These are phyloP conservation scores for Sturnira hondurensis DNA, from an alignment of 2,113 vertebrate genomes.

Conservation along the genomic window DNA sequence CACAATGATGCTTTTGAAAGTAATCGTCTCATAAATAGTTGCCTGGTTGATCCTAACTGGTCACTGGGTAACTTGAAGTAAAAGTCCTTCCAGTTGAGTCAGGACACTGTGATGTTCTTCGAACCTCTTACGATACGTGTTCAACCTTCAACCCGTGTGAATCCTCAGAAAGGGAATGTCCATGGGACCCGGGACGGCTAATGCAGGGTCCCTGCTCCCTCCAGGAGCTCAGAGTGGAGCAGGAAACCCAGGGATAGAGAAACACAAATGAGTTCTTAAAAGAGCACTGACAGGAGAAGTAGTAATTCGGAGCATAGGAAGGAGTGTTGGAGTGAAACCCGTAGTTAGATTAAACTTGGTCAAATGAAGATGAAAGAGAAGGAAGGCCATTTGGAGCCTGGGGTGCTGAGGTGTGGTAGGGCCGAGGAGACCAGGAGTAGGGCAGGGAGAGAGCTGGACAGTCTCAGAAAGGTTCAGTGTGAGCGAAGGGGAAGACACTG, in stretches of 20 bases:
- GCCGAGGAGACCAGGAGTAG: not conserved
- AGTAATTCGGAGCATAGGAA: not conserved
- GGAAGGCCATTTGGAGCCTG: not conserved
- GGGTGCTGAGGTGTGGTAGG: not conserved
- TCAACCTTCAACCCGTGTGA: fast-evolving
- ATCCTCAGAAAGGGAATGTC: fast-evolving
- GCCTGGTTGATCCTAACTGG: not conserved
- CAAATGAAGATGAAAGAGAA: not conserved
- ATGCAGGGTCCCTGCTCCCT: fast-evolving
- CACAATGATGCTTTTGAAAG: not conserved
- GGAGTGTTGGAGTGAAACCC: not conserved
- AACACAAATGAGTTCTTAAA: not conserved
- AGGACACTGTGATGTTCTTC: not conserved
- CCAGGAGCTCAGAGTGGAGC: not conserved
- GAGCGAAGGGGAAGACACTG: no score
- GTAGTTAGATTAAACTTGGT: not conserved
- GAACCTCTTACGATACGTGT: not conserved
- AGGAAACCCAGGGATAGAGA: not conserved
- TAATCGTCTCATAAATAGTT: constrained; percentile 14
- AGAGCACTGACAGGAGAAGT: not conserved
- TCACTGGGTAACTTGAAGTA: not conserved
- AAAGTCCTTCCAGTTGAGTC: not conserved
- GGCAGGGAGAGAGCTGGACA: not conserved
- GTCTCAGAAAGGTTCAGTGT: not conserved
- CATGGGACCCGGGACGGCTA: fast-evolving